Evolutionary conservation across 2,888 invertebrate species (phyloP), one percentile per base, ranked within the genome.

Genomic region (Drosophila neutralis): DNA sequence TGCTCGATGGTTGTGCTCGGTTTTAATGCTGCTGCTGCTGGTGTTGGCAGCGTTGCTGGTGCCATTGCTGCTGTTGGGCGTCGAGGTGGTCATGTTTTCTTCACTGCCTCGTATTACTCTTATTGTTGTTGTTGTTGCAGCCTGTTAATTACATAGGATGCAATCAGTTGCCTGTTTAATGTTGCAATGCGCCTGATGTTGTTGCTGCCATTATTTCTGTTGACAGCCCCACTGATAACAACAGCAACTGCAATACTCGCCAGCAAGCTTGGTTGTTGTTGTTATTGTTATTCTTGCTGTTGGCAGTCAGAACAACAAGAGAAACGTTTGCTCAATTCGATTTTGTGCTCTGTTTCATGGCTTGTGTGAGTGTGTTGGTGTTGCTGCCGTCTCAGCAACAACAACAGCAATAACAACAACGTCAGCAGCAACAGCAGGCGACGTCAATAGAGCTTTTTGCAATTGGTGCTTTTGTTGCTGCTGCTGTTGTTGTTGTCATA

Each of bases 11-110:
- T 54, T 67, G 67, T 27, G 68, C 27, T 66, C 53, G 54, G 11
- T 60, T 60, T 63, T 62, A 70, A 45, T 54, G 64, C 52, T 73
- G 73, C 51, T 65, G 63, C 10, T 60, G 74, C n/a, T 74, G 60
- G 15, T 70, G 53, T 11, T 75, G 58, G 31, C 75, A 59, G 59
- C 80, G 38, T 36, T 81, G 78, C 54, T 81, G 48, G 73, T 78
- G 38, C 73, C 63, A 69, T 63, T 81, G 65, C 60, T 86, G 65
- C 58, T 80, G 74, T 59, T 81, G 57, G 74, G 81, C 71, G 89
- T 87, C 75, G 84, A 89, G 79, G 85, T 85, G 75, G 85, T 85
- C 85, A 85, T 85, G 82, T 84, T 85, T 67, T 67, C 53, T 66
- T 45, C 64, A 72, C 69, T 69, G 59, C 42, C 35, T 64, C 27